Percentiles rank a stretch among this genome's conserved stretches.
Conservation (phyloP, 2,888 invertebrate genomes). For the Athalia circularis region DNA sequence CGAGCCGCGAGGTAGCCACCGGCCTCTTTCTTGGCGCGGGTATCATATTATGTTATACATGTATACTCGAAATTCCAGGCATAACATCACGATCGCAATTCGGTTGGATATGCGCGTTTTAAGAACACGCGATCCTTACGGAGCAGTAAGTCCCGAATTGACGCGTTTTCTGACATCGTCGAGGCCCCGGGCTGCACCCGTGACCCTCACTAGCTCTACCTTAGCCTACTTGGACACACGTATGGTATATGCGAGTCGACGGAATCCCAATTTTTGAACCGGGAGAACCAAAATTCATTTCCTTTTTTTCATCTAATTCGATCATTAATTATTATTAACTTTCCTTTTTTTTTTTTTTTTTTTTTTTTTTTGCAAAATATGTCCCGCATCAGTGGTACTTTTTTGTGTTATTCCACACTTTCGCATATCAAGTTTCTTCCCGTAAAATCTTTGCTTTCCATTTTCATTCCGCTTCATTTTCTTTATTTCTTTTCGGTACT, state of each 20-base stretch:
- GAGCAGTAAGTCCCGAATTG: slow-evolving; percentile 39
- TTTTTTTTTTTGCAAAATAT: background rate
- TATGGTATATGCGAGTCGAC: slow-evolving; percentile 6
- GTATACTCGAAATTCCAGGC: slow-evolving; percentile 35
- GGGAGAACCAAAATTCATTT: background rate
- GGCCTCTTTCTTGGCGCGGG: too few relatives aligned
- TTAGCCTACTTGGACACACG: background rate
- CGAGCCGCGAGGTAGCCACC: too few relatives aligned
- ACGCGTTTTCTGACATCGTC: slow-evolving; percentile 40
- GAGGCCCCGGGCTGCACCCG: slow-evolving; percentile 21
- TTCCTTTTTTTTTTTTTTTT: too few relatives aligned
- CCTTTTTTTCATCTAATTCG: too few relatives aligned
- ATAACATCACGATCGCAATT: slow-evolving; percentile 44
- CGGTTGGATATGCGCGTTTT: slow-evolving; percentile 26
- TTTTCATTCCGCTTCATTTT: too few relatives aligned
- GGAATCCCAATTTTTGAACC: slow-evolving; percentile 4
- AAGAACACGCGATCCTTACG: slow-evolving; percentile 42
- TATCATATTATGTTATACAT: too few relatives aligned
- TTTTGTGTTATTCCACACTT: background rate
- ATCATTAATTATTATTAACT: too few relatives aligned
- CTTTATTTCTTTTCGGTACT: too few relatives aligned
- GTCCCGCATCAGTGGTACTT: background rate
- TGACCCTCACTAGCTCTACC: slow-evolving; percentile 32
- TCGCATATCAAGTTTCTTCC: too few relatives aligned
- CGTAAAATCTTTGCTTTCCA: too few relatives aligned